Conservation (phyloP, 2,113 vertebrate species). For the Callionymus lyra region DNA sequence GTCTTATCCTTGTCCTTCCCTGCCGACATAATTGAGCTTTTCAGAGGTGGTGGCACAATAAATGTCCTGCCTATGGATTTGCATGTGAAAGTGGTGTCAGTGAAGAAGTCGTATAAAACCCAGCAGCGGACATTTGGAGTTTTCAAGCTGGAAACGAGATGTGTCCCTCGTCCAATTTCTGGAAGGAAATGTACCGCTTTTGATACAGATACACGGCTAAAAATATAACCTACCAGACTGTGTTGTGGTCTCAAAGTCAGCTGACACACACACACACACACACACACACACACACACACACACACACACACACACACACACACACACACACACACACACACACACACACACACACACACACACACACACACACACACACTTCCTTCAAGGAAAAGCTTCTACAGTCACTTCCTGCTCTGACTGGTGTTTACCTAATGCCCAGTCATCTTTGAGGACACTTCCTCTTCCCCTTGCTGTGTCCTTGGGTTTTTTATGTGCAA, state of each 20-base stretch:
- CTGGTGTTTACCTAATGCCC: constrained; percentile 51
- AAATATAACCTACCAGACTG: constrained; percentile 7
- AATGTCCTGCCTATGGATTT: constrained; percentile 38
- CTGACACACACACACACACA: too few relatives aligned
- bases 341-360: constrained; percentile 1
- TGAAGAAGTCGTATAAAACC: constrained; percentile 44
- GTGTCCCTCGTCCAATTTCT: constrained; percentile 37
- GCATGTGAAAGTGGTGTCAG: constrained; percentile 40
- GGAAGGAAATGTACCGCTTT: constrained; percentile 27
- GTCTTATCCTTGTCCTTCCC: constrained; percentile 58
- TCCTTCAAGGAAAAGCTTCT: constrained; percentile 32
- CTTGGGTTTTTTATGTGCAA: constrained; percentile 12
- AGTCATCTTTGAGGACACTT: constrained; percentile 50
- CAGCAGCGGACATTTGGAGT: constrained; percentile 22
- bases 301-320: constrained; percentile 7
- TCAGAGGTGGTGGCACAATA: constrained; percentile 34
- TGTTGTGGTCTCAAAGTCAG: constrained; percentile 45
- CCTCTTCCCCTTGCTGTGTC: constrained; percentile 45
- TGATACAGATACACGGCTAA: constrained; percentile 9
- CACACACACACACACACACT: constrained; percentile 31
- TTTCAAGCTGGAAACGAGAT: constrained; percentile 42
- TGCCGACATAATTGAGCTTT: constrained; percentile 55
- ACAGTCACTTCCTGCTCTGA: constrained; percentile 46
- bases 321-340: constrained; percentile 12
- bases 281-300: constrained; percentile 19